Evolutionary conservation across 2,888 invertebrate genomes (phyloP), one percentile per base, ranked within the genome.

Genomic region (Epirrhoe tristata): DNA sequence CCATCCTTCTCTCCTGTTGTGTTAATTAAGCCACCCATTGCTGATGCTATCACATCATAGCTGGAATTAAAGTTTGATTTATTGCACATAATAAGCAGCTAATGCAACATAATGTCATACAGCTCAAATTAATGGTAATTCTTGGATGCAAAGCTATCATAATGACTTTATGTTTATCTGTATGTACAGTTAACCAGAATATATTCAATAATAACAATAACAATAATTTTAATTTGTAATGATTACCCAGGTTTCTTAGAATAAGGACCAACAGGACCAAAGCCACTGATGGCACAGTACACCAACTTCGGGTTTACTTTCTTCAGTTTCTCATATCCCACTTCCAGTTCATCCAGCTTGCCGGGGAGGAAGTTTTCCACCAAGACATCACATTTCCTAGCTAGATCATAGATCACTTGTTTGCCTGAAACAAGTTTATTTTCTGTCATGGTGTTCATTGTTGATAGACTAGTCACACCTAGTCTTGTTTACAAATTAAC

Each of bases 281-380:
- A 99, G 0, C 99, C 99, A 58, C 98, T 98, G 58, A 99, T 94
- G 0, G 99, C 98, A 88, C 98, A 98, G 85, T 99, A 99, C 70
- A 99, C 96, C 16, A 99, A 93, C 61, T 94, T 94, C 0, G 98
- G 98, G 52, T 97, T 96, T 2, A 96, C 78, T 57, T 88, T 80
- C 56, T 94, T 95, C 36, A 99, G 82, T 46, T 95, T 93, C 10
- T 96, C 93, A 84, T 98, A 99, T n/a, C 97, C 98, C 61, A 99
- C 89, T 0, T 96, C 95, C 67, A 97, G 91, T 64, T 95, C 86
- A 12, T 95, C 94, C 75, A 99, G 88, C 80, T 98, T 98, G 0
- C 98, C 99, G 0, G 99, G 99, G 0, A 99, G 93, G 89, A 96
- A 99, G 89, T 99, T 99, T 86, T 99, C 99, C 0, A 99, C 95